Conservation (phyloP, 1,140 invertebrate species). For the Saccostrea echinata region DNA sequence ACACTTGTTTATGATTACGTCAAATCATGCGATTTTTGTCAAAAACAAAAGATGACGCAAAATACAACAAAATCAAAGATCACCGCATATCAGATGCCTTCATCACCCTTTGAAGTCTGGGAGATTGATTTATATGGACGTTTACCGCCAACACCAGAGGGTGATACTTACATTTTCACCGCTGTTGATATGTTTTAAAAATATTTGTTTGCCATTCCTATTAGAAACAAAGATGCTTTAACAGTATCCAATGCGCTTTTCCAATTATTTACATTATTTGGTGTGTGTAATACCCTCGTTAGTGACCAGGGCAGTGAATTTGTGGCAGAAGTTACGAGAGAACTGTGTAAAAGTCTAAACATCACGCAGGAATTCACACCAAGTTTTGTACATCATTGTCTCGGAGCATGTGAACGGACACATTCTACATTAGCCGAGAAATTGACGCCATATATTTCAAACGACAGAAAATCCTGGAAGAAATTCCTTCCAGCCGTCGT, state of each 20-base stretch:
- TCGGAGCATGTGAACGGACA: conserved; percentile 51
- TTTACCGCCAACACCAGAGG: conserved; percentile 10
- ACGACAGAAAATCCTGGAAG: conserved; percentile 35
- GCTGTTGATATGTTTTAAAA: conserved; percentile 50
- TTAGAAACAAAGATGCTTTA: conserved; percentile 45
- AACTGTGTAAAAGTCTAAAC: background rate
- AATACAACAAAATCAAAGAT: conserved; percentile 19
- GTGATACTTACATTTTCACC: conserved; percentile 50
- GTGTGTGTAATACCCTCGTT: conserved; percentile 46
- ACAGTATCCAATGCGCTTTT: conserved; percentile 45
- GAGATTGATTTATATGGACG: conserved; percentile 44
- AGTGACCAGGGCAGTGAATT: conserved; percentile 55
- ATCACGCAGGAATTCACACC: conserved; percentile 45
- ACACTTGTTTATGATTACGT: conserved; percentile 47
- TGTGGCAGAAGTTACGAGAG: conserved; percentile 17
- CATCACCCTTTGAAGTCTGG: conserved; percentile 49
- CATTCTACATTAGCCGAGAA: conserved; percentile 44
- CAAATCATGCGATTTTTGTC: conserved; percentile 52
- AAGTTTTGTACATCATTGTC: conserved; percentile 51
- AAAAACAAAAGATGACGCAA: conserved; percentile 47
- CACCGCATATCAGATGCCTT: conserved; percentile 24
- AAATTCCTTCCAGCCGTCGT: conserved; percentile 11
- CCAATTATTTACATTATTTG: conserved; percentile 45
- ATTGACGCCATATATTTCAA: conserved; percentile 47
- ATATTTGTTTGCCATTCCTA: conserved; percentile 36